Evolutionary conservation across 2,113 vertebrate genomes (phyloP).

Genomic region (Platichthys flesus): DNA sequence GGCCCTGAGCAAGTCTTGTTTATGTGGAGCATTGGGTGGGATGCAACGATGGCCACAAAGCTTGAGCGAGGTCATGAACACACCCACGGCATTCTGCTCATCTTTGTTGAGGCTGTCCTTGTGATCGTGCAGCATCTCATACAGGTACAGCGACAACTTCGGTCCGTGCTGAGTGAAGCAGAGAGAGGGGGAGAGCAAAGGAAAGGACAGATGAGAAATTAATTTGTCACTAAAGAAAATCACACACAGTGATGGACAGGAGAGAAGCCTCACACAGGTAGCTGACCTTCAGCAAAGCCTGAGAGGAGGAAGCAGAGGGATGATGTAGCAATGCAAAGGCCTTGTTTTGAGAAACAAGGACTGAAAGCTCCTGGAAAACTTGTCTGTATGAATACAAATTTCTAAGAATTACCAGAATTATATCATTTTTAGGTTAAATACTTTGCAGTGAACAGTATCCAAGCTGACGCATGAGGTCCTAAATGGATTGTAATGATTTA

Average conservation of each 20-base stretch:
- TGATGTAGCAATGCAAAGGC: conserved; percentile 1
- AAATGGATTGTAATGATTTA: neutral
- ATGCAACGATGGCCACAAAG: conserved; percentile 90
- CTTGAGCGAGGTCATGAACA: conserved; percentile 90
- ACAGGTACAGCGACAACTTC: conserved; percentile 92
- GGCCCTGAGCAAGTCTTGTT: conserved; percentile 89
- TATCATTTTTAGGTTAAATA: neutral
- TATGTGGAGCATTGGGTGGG: conserved; percentile 85
- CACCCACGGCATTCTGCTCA: conserved; percentile 83
- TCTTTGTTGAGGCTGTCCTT: conserved; percentile 87
- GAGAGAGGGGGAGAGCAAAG: neutral
- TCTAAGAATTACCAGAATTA: neutral
- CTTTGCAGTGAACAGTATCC: neutral
- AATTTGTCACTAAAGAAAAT: neutral
- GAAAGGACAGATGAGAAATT: neutral
- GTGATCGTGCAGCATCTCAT: conserved; percentile 92
- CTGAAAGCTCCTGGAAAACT: conserved; percentile 8
- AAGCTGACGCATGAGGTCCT: no score
- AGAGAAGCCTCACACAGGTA: neutral
- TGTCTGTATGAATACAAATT: neutral
- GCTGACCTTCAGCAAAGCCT: conserved; percentile 14
- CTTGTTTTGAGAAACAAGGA: neutral
- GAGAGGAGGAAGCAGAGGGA: conserved; percentile 7
- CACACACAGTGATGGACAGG: neutral
- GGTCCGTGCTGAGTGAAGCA: conserved; percentile 88